Base-by-base conservation (phyloP, 2,797 vertebrate genomes). In the Sarcophilus harrisii region DNA sequence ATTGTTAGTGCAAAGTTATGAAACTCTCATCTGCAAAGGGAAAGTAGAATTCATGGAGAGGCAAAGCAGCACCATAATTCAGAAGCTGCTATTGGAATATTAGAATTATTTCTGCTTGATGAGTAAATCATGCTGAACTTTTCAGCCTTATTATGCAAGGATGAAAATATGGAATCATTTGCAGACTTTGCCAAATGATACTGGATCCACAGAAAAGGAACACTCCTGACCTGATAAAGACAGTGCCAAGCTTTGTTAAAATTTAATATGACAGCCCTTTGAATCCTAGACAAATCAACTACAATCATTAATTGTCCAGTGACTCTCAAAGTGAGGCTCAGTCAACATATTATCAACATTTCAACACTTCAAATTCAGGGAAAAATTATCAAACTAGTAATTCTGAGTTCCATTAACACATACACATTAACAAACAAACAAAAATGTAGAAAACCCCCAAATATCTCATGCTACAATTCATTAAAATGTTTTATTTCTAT, bases 1-100 rank as follows among this genome's bases (percentile, higher is more conserved):
- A 55, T 45, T 45, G 81, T 49, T 90, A 28, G 24, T 87, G 92
- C n/a, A n/a, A 87, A 91, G 90, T 92, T 45, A 24, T 12, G 60
- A 90, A 52, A 92, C 13, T 95, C 90, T 94, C 73, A 93, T 62
- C 49, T 58, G 89, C 32, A 59, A 58, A 87, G 14, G 49, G 60
- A 57, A 90, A 57, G 28, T 60, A 57, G 90, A 73, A 95, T 81
- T 90, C 55, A 30, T 5, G 29, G 58, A 73, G 55, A 94, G 52
- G 38, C 14, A n/a, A 0, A 30, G 28, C 21, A 91, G 29, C 38
- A 38, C 21, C 38, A 45, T 49, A 30, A 4, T 49, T 18, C 29
- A 13, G 45, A 21, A 81, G 38, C 24, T 81, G 21, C 73, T 81
- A 30, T 73, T 58, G 87, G 14, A 32, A 58, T 18, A 59, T 21